Evolutionary conservation across 2,888 invertebrate genomes (phyloP).

Genomic region (Congeria kusceri): DNA sequence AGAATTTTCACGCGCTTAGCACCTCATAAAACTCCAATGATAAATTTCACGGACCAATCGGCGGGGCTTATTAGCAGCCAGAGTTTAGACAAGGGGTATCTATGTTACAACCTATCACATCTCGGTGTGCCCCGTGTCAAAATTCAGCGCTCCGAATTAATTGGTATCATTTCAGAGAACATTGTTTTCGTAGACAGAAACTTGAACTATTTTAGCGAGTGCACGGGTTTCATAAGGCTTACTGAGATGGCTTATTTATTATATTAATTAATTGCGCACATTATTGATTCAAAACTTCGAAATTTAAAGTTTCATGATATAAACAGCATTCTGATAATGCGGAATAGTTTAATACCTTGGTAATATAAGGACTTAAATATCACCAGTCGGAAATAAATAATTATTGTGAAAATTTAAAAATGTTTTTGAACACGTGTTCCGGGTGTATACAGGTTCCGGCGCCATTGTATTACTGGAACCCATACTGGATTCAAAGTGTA

Average conservation of each 20-base stretch:
- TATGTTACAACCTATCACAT: slow-evolving; percentile 31
- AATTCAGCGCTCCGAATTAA: slow-evolving; percentile 31
- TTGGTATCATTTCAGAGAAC: slow-evolving; percentile 27
- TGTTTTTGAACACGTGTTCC: slow-evolving; percentile 53
- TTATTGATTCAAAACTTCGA: neutral
- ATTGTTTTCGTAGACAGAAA: too few relatives aligned
- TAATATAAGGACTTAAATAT: too few relatives aligned
- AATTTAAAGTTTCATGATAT: neutral
- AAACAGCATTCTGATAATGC: too few relatives aligned
- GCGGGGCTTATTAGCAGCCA: slow-evolving; percentile 44
- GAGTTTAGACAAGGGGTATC: slow-evolving; percentile 49
- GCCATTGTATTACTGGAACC: slow-evolving; percentile 62
- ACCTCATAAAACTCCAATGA: slow-evolving; percentile 61
- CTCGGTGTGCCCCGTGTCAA: slow-evolving; percentile 19
- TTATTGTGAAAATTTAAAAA: slow-evolving; percentile 10
- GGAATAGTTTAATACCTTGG: too few relatives aligned
- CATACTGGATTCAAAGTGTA: slow-evolving; percentile 31
- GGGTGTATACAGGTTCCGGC: slow-evolving; percentile 57
- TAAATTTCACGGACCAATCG: slow-evolving; percentile 51
- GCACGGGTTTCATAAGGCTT: too few relatives aligned
- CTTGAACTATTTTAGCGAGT: too few relatives aligned
- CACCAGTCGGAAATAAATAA: too few relatives aligned
- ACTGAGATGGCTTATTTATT: too few relatives aligned
- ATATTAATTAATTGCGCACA: too few relatives aligned
- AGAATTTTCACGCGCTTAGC: slow-evolving; percentile 34